These are phyloP conservation scores for Pseudopodoces humilis DNA, from an alignment of 2,113 vertebrate genomes.

Conservation along the genomic window DNA sequence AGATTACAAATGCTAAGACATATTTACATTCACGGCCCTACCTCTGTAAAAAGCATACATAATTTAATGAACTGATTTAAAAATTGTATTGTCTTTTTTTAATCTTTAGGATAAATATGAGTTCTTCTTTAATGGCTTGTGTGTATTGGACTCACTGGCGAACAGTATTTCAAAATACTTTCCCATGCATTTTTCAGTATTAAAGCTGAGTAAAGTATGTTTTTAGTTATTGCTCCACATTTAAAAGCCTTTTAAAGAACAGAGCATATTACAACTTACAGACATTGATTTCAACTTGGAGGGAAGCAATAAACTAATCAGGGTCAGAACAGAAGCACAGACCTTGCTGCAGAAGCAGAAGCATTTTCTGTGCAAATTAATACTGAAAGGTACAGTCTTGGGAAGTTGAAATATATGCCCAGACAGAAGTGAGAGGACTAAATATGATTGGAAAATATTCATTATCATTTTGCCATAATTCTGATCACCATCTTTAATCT, in stretches of 20 bases:
- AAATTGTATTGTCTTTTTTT: neutral
- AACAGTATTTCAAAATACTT: neutral
- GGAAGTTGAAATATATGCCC: neutral
- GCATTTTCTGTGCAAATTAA: neutral
- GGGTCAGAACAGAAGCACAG: neutral
- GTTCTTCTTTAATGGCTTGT: neutral
- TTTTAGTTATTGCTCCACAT: neutral
- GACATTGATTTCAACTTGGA: neutral
- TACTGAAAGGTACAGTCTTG: neutral
- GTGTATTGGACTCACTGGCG: neutral
- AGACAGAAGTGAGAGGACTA: neutral
- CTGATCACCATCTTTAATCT: neutral
- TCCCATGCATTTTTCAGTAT: neutral
- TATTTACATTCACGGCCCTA: neutral
- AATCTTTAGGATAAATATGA: neutral
- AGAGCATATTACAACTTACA: neutral
- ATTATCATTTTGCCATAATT: neutral
- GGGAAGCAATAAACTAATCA: neutral
- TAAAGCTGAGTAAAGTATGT: neutral
- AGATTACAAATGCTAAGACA: neutral
- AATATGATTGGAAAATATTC: neutral
- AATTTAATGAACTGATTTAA: neutral
- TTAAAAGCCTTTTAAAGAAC: neutral
- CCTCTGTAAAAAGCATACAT: neutral
- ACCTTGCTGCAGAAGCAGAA: neutral